Conservation (phyloP, 2,797 vertebrate genomes). For the Cygnus olor region DNA sequence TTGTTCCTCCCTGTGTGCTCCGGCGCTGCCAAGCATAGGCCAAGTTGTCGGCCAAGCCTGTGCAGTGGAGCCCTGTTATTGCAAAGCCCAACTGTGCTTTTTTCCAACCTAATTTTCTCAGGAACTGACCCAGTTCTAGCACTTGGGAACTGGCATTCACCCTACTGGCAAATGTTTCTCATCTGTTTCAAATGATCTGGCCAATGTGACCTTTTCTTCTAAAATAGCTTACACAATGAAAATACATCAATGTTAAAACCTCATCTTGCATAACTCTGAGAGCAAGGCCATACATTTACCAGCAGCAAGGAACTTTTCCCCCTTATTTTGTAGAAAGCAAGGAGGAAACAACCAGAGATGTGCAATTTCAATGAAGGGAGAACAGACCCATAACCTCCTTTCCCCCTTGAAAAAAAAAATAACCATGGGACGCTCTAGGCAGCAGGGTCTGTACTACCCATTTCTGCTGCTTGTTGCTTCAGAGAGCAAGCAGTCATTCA, state of each 20-base stretch:
- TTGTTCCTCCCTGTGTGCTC: fast-evolving
- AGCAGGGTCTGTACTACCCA: not conserved
- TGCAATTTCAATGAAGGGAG: not conserved
- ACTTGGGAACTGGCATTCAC: not conserved
- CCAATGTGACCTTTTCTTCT: constrained; percentile 15
- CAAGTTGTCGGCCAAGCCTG: not conserved
- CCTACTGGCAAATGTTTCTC: not conserved
- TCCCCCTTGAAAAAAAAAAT: too few species aligned
- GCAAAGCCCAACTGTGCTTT: not conserved
- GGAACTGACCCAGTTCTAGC: constrained; percentile 21
- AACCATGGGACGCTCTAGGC: not conserved
- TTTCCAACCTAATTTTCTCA: constrained; percentile 12
- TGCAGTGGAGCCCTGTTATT: not conserved
- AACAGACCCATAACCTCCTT: not conserved
- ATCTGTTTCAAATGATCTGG: not conserved
- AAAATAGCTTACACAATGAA: constrained; percentile 20
- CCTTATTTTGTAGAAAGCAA: not conserved
- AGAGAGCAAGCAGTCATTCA: not conserved
- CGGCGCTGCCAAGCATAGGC: not conserved
- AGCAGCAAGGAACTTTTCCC: not conserved
- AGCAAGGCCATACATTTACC: not conserved
- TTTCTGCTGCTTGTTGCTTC: not conserved
- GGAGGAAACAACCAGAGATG: not conserved
- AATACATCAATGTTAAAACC: not conserved
- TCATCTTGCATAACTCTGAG: constrained; percentile 28